A percentile compares a stretch with the other conserved stretches of the same genome.
These are phyloP conservation scores for Marronus borbonicus DNA, from an alignment of 2,888 invertebrate genomes.

Conservation along the genomic window DNA sequence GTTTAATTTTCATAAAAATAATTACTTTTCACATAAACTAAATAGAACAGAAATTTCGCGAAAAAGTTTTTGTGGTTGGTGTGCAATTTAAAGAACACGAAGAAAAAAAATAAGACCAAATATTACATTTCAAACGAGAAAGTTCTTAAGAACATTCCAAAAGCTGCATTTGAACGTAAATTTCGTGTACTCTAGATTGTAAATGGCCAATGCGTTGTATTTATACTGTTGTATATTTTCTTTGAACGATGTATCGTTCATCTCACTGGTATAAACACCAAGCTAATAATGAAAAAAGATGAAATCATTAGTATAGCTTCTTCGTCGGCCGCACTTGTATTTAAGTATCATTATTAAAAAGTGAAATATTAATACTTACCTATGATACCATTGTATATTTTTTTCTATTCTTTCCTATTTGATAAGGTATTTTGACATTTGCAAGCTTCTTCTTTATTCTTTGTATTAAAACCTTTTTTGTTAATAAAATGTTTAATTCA, in stretches of 20 bases:
- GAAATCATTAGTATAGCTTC: slow-evolving; percentile 62
- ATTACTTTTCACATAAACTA: not conserved
- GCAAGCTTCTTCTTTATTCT: not conserved
- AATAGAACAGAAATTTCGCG: slow-evolving; percentile 4
- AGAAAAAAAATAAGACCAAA: not conserved
- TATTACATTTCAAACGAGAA: not conserved
- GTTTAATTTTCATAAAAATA: not conserved
- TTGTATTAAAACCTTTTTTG: too few species aligned
- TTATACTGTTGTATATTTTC: slow-evolving; percentile 61
- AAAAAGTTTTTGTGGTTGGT: not conserved
- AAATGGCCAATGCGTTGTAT: not conserved
- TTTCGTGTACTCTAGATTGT: slow-evolving; percentile 2
- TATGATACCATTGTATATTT: slow-evolving; percentile 56
- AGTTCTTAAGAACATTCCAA: slow-evolving; percentile 34
- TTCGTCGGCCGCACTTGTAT: slow-evolving; percentile 64
- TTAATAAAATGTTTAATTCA: too few species aligned
- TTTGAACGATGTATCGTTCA: slow-evolving; percentile 62
- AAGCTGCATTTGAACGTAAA: not conserved
- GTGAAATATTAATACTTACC: slow-evolving; percentile 40
- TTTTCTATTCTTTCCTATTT: slow-evolving; percentile 10
- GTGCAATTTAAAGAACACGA: not conserved
- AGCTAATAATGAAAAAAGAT: slow-evolving; percentile 60
- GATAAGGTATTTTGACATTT: slow-evolving; percentile 50
- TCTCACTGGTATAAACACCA: slow-evolving; percentile 70
- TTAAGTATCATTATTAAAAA: slow-evolving; percentile 26